Evolutionary conservation across 2,888 invertebrate genomes (phyloP), one percentile per base, ranked within the genome.

Genomic region (Chironomus tentans): DNA sequence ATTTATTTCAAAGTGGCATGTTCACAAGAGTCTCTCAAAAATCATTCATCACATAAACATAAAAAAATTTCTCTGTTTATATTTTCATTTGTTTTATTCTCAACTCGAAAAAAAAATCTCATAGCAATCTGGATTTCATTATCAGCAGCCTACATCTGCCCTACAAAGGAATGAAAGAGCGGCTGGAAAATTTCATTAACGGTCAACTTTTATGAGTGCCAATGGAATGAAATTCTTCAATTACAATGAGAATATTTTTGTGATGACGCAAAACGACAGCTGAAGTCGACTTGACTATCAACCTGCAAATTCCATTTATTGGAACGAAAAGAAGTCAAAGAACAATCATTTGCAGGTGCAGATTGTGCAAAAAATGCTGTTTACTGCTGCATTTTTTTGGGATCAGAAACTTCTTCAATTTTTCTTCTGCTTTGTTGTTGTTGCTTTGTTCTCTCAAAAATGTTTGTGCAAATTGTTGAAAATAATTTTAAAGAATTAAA

Each of bases 101-200:
- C 1, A 15, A 18, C 56, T 56, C 56, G 1, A 4, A 56, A 56
- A 4, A 56, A 56, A 56, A 56, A 38, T 38, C 38, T 38, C 38
- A 38, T 10, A 56, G 7, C 70, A 46, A 46, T 70, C 70, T 70
- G 46, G 47, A 46, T 38, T 70, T 47, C 70, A 70, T 70, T 70
- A 70, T 70, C 70, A 47, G 4, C n/a, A n/a, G 3, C 56, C 70
- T n/a, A 70, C 70, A 70, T 70, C 70, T 70, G 70, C 47, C 46
- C 68, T 4, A 56, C 4, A 56, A 56, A 56, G 15, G 28, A 22
- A 2, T 28, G 10, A 38, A 10, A 38, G 38, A 38, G 38, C 38
- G 38, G 38, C 38, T 38, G 38, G 38, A 38, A 38, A 38, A 38
- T 38, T 38, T 38, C 38, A 38, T 68, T 68, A 68, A 68, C 68